Evolutionary conservation across 1,140 invertebrate genomes (phyloP).

Genomic region (Cydia amplana): DNA sequence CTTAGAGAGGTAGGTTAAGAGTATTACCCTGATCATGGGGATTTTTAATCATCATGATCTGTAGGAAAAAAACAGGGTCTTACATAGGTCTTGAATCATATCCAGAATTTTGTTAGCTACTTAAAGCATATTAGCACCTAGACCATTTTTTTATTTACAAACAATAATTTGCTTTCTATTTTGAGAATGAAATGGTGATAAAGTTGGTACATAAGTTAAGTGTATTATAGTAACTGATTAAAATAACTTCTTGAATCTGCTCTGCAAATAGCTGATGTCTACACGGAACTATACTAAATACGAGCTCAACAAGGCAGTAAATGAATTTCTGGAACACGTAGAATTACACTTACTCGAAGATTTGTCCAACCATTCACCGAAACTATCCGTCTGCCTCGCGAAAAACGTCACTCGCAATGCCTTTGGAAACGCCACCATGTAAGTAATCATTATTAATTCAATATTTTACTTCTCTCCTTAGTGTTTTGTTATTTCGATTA

Average conservation of each 20-base stretch:
- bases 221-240: not conserved
- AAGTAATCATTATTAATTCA: conserved; percentile 41
- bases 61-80: no score
- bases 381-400: conserved; percentile 56
- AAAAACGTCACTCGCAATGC: conserved; percentile 52
- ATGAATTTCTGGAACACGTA: conserved; percentile 63
- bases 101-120: no score
- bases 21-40: no score
- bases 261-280: conserved; percentile 58
- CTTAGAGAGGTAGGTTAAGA: conserved; percentile 62
- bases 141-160: no score
- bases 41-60: no score
- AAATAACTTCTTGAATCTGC: conserved; percentile 23
- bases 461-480: not conserved
- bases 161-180: no score
- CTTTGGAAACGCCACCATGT: conserved; percentile 65
- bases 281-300: conserved; percentile 70
- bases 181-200: no score
- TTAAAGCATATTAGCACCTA: no score
- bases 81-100: no score
- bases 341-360: conserved; percentile 66
- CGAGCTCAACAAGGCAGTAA: conserved; percentile 69
- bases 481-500: no score
- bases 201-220: no score
- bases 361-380: conserved; percentile 45